Conservation (phyloP, 2,113 vertebrate genomes). For the Phalacrocorax pelagicus region DNA sequence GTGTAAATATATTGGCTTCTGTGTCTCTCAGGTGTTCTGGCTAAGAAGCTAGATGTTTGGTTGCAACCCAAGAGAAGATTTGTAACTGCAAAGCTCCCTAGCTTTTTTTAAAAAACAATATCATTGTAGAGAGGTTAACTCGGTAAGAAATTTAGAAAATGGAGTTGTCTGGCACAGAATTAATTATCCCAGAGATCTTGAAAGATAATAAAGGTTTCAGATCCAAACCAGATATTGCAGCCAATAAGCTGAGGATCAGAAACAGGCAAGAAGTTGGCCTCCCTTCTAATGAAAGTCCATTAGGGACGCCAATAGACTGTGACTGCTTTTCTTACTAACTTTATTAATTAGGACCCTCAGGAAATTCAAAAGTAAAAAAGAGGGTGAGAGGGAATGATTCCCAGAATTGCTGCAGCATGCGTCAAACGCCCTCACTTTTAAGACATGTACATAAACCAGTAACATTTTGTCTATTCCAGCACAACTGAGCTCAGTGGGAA, state of each 20-base stretch:
- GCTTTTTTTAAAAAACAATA: background rate
- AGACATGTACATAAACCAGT: background rate
- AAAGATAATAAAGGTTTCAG: background rate
- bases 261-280: background rate
- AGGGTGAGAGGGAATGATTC: background rate
- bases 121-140: background rate
- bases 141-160: background rate
- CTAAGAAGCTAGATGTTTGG: background rate
- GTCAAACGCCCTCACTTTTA: background rate
- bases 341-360: slow-evolving; percentile 45
- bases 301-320: background rate
- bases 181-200: background rate
- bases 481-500: slow-evolving; percentile 10
- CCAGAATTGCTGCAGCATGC: background rate
- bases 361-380: slow-evolving; percentile 16
- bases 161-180: background rate
- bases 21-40: background rate
- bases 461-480: slow-evolving; percentile 6
- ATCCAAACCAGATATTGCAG: background rate
- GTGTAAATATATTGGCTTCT: background rate
- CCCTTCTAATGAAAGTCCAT: slow-evolving; percentile 4
- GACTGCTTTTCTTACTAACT: slow-evolving; percentile 12
- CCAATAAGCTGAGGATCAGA: background rate
- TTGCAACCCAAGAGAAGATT: background rate
- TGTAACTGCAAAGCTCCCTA: background rate